phyloP scores from a whole-genome alignment of 2,113 vertebrate genomes.

The Sebastes fasciatus region DNA sequence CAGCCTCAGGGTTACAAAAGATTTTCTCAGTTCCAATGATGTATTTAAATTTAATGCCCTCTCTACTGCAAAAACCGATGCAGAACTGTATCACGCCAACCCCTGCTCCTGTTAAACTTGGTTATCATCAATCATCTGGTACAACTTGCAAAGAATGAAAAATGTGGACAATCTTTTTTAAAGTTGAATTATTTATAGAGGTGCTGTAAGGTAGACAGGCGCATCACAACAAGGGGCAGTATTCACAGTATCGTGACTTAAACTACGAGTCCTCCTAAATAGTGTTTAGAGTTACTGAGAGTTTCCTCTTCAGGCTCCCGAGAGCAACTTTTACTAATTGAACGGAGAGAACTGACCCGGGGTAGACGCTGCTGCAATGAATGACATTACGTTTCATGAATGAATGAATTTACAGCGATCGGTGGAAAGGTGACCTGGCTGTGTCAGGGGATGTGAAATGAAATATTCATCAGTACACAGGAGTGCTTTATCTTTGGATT shows the following conservation, averaged over 20 bases:
- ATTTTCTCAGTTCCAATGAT: background rate
- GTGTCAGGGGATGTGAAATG: background rate
- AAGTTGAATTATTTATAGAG: background rate
- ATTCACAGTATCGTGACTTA: background rate
- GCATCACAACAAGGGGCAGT: background rate
- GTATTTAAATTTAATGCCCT: background rate
- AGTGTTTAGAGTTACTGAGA: background rate
- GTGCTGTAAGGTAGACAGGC: background rate
- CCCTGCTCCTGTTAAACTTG: background rate
- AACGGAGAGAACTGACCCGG: background rate
- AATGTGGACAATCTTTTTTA: background rate
- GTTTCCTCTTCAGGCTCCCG: background rate
- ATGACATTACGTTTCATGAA: background rate
- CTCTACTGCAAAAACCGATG: background rate
- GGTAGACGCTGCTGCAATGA: background rate
- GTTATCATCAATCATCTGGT: background rate
- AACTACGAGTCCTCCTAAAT: background rate
- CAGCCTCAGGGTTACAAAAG: background rate
- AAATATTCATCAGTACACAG: conserved; percentile 10
- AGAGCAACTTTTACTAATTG: background rate
- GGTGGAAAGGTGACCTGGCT: background rate
- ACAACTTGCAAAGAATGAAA: background rate
- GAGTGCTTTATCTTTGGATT: background rate
- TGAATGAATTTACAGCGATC: background rate
- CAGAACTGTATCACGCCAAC: background rate